Base-by-base conservation (phyloP, 1,140 invertebrate species). In the Nebria ingens region DNA sequence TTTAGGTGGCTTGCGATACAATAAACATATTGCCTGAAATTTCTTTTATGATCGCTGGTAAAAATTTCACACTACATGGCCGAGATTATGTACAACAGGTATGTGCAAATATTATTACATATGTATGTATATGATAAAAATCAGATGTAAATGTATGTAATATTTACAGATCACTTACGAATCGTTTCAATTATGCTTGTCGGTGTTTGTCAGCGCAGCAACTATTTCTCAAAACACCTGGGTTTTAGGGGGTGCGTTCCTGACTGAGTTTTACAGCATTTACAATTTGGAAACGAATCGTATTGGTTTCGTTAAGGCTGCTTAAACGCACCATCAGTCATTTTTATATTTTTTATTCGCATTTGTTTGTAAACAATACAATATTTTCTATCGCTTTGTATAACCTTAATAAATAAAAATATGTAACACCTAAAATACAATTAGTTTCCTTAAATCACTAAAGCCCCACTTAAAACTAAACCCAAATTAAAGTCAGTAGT, bases 1-100 rank as follows among this genome's bases (percentile, higher is more conserved):
- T n/a, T 58, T 56, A 82, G 76, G 71, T 70, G 20, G 29, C 61
- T 25, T 72, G 70, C 45, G 62, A 66, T 49, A 62, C 58, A 4
- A 55, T 71, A 0, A 62, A 65, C 23, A 68, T 68, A 58, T 53
- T 72, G 34, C 69, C 69, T 6, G 57, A 57, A 52, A 60, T 72
- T 4, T 57, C 59, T 50, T 68, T 72, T 51, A 53, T 61, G 11
- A 60, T 71, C 40, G 64, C 57, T 38, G 66, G 62, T 6, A 59
- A 66, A 40, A 63, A 62, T 55, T 71, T 71, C 55, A 64, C 60
- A 11, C 50, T 70, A 15, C 59, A 61, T 51, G 65, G 66, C 21
- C 20, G n/a, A 11, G 56, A 67, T 19, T 68, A 70, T 56, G 64
- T 64, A 4, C 62, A 65, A 21, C 62, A 66, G 61, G 68, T 70